Percentiles rank a stretch among this genome's conserved stretches.
Conservation (phyloP, 2,888 invertebrate species). For the Pyrgus malvae region DNA sequence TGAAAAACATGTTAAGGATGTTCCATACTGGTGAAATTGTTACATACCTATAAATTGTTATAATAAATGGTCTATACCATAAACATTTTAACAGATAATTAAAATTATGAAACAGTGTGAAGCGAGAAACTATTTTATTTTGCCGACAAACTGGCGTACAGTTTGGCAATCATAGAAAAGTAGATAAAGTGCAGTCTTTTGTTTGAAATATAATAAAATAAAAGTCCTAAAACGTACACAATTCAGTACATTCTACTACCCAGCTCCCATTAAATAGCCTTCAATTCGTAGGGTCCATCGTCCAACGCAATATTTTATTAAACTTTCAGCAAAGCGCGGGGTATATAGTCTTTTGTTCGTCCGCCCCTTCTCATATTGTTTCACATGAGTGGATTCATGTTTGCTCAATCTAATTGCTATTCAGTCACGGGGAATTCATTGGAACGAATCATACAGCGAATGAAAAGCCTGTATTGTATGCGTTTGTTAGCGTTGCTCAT, state of each 20-base stretch:
- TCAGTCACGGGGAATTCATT: constrained; percentile 68
- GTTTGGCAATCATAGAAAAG: no score
- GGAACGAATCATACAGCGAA: constrained; percentile 65
- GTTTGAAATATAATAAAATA: no score
- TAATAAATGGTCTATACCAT: no score
- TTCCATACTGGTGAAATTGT: no score
- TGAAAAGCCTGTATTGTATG: constrained; percentile 32
- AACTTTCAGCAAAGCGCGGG: constrained; percentile 21
- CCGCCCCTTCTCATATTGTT: constrained; percentile 74
- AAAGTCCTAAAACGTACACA: constrained; percentile 1
- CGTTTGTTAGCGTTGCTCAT: constrained; percentile 28
- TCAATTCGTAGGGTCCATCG: constrained; percentile 18
- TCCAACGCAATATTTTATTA: constrained; percentile 24
- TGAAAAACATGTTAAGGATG: no score
- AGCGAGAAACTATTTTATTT: no score
- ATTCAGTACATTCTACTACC: constrained; percentile 12
- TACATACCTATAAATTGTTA: no score
- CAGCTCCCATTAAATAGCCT: constrained; percentile 9
- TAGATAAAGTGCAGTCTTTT: no score
- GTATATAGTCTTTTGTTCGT: constrained; percentile 57
- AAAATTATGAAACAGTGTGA: no score
- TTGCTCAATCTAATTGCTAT: constrained; percentile 79
- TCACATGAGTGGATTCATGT: constrained; percentile 66
- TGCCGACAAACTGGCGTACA: no score
- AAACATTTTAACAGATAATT: no score